Evolutionary conservation across 2,888 invertebrate genomes (phyloP).

Genomic region (Syritta pipiens): DNA sequence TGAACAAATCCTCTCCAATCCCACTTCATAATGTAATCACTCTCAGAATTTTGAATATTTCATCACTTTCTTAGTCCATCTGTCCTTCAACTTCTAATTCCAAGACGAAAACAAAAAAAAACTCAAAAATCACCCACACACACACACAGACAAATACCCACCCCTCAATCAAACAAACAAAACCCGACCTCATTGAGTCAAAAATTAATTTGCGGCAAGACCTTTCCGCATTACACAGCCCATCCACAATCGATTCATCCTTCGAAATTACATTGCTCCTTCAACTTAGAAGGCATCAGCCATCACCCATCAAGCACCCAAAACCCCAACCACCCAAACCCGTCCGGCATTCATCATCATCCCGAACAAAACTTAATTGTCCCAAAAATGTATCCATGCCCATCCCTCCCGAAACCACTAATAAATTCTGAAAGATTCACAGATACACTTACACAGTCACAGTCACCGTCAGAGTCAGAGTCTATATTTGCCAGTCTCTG

Average conservation of each 20-base stretch:
- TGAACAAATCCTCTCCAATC: too few relatives aligned
- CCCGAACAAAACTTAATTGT: conserved; percentile 30
- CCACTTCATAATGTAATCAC: too few relatives aligned
- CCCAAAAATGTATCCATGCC: conserved; percentile 15
- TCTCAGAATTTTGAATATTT: too few relatives aligned
- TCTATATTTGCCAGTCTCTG: conserved; percentile 19
- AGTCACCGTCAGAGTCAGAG: too few relatives aligned
- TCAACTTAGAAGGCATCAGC: conserved; percentile 16
- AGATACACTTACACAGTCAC: conserved; percentile 32
- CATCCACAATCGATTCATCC: conserved; percentile 9
- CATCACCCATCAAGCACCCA: not conserved
- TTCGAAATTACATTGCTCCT: conserved; percentile 38
- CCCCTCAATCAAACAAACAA: not conserved
- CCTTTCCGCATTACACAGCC: not conserved
- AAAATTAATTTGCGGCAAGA: conserved; percentile 44
- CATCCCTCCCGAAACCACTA: not conserved
- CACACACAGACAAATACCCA: not conserved
- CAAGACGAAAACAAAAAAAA: too few relatives aligned
- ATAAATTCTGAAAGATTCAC: conserved; percentile 16
- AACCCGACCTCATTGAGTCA: conserved; percentile 20
- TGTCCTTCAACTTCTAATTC: too few relatives aligned
- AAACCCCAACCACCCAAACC: too few relatives aligned
- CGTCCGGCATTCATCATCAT: too few relatives aligned
- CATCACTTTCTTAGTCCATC: too few relatives aligned
- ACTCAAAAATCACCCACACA: not conserved